These are phyloP conservation scores for Acrobasis repandana DNA, from an alignment of 2,888 invertebrate genomes.

Conservation along the genomic window DNA sequence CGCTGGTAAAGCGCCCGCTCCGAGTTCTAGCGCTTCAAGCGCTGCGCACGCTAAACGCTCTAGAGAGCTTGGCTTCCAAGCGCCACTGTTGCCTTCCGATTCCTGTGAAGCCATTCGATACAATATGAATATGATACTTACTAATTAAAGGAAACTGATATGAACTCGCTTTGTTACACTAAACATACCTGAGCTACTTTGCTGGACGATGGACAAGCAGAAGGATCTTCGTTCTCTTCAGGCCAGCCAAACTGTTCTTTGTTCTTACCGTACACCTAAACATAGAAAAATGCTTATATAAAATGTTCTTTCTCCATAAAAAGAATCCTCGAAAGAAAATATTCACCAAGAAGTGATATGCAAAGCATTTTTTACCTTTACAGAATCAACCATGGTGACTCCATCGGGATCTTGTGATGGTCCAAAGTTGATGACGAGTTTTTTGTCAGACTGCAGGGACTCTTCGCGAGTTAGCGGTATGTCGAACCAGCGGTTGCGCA, in stretches of 20 bases:
- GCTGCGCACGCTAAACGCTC: conserved; percentile 75
- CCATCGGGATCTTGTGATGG: conserved; percentile 93
- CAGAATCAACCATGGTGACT: conserved; percentile 96
- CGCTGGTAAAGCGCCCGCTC: conserved; percentile 52
- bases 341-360: not conserved
- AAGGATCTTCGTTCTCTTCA: conserved; percentile 93
- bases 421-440: conserved; percentile 91
- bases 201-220: conserved; percentile 71
- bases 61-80: conserved; percentile 68
- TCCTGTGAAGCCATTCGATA: conserved; percentile 46
- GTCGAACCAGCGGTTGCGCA: conserved; percentile 96
- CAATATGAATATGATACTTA: not conserved
- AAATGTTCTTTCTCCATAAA: not conserved
- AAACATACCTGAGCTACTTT: conserved; percentile 66
- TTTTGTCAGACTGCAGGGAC: conserved; percentile 95
- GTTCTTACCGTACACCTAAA: conserved; percentile 92
- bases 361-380: conserved; percentile 85
- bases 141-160: not conserved
- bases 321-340: not conserved
- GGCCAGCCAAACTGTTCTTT: conserved; percentile 99
- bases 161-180: too few relatives aligned
- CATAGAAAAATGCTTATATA: conserved; percentile 19
- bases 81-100: conserved; percentile 53
- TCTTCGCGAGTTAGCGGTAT: conserved; percentile 97
- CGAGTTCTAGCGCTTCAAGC: conserved; percentile 69